A percentile compares a stretch with the other conserved stretches of the same genome.
Conservation (phyloP, 2,888 invertebrate genomes). For the Eucera pruinosa region DNA sequence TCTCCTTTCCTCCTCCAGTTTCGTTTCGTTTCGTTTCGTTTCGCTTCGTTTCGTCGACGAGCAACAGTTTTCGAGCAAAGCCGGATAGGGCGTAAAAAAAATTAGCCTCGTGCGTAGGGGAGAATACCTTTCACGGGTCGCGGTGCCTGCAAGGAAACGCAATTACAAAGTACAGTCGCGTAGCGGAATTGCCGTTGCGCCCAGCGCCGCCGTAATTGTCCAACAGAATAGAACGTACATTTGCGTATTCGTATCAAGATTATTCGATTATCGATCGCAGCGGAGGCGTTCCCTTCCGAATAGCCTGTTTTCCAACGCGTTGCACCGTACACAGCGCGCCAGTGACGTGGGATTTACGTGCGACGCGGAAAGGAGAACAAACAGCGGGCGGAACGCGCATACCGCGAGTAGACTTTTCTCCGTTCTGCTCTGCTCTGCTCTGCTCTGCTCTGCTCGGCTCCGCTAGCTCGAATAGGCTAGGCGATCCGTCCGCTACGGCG, state of each 20-base stretch:
- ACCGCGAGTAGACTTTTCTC: not conserved
- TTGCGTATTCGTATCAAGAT: slow-evolving; percentile 37
- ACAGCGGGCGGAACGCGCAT: too few relatives aligned
- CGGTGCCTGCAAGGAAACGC: slow-evolving; percentile 54
- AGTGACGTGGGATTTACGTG: not conserved
- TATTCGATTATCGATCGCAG: slow-evolving; percentile 37
- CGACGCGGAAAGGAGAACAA: not conserved
- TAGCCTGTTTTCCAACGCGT: not conserved
- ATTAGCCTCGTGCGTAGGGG: slow-evolving; percentile 57
- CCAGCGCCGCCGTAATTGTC: slow-evolving; percentile 49
- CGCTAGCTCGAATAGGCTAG: too few relatives aligned
- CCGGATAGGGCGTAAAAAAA: slow-evolving; percentile 54
- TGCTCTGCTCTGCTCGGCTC: too few relatives aligned
- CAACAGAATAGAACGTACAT: slow-evolving; percentile 41
- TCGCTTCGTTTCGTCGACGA: slow-evolving; percentile 20
- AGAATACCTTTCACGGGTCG: slow-evolving; percentile 2
- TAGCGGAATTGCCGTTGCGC: slow-evolving; percentile 42
- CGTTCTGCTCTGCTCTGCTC: not conserved
- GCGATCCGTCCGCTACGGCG: too few relatives aligned
- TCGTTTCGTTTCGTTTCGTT: too few relatives aligned
- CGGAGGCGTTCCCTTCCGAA: not conserved
- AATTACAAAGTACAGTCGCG: slow-evolving; percentile 53
- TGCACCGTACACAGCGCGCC: too few relatives aligned
- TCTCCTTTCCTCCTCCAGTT: too few relatives aligned
- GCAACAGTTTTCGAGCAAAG: slow-evolving; percentile 34